A percentile compares a stretch with the other conserved stretches of the same genome.
These are phyloP conservation scores for Tetrao urogallus DNA, from an alignment of 2,113 vertebrate genomes.

Conservation along the genomic window DNA sequence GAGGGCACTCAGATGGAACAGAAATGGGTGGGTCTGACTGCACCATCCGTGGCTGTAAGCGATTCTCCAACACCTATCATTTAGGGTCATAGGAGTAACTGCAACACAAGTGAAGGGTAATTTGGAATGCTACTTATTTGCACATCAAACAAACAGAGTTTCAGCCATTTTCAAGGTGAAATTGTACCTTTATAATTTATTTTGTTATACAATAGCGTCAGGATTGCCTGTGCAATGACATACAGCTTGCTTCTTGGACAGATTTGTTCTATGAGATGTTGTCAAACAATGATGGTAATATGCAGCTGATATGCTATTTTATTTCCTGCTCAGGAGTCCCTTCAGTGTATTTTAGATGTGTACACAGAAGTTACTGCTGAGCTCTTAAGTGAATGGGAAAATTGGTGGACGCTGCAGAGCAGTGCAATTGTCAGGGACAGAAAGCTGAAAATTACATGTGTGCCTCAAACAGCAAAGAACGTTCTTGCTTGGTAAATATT, in stretches of 20 bases:
- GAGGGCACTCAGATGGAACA: not conserved
- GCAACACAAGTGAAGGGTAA: not conserved
- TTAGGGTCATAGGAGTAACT: not conserved
- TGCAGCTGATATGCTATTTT: not conserved
- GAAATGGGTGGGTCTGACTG: not conserved
- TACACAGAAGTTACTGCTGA: not conserved
- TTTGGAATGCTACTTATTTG: not conserved
- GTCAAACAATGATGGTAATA: not conserved
- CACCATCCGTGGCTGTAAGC: not conserved
- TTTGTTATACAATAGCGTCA: not conserved
- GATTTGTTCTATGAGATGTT: not conserved
- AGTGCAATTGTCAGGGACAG: not conserved
- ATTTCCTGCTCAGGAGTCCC: not conserved
- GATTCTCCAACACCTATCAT: not conserved
- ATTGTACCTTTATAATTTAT: not conserved
- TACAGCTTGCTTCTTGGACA: not conserved
- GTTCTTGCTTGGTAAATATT: not conserved
- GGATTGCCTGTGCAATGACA: not conserved
- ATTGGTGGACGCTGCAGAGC: not conserved
- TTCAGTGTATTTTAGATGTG: not conserved
- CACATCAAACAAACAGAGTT: not conserved
- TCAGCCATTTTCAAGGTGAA: not conserved
- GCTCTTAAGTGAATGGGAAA: not conserved
- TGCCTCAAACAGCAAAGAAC: not conserved
- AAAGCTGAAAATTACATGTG: not conserved